Evolutionary conservation across 2,113 vertebrate genomes (phyloP).

Genomic region (Propithecus coquereli): DNA sequence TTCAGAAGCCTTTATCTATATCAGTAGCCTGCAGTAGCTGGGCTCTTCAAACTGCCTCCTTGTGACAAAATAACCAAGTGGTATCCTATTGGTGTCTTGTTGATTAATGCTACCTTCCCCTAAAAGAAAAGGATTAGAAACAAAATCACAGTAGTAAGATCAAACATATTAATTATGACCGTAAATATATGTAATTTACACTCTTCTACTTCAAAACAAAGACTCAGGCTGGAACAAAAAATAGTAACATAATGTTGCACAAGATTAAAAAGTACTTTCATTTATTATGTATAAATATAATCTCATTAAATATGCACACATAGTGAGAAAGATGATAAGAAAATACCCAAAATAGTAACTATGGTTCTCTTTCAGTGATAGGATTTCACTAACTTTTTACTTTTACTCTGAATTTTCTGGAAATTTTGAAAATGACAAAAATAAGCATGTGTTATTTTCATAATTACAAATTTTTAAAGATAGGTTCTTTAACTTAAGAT

Average conservation of each 20-base stretch:
- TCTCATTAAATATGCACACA: background rate
- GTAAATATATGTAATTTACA: slow-evolving; percentile 4
- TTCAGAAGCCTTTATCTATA: background rate
- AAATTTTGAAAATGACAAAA: slow-evolving; percentile 26
- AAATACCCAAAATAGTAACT: slow-evolving; percentile 3
- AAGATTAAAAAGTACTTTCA: background rate
- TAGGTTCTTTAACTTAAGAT: background rate
- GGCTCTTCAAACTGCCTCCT: background rate
- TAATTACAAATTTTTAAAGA: slow-evolving; percentile 12
- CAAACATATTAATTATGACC: background rate
- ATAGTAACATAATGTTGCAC: background rate
- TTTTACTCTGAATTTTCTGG: slow-evolving; percentile 15
- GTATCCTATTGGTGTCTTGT: background rate
- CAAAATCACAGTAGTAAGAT: background rate
- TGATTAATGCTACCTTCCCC: background rate
- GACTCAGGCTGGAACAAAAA: background rate
- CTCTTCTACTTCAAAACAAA: slow-evolving; percentile 20
- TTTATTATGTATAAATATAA: background rate
- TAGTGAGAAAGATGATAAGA: background rate
- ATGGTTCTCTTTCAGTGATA: background rate
- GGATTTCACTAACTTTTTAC: slow-evolving; percentile 24
- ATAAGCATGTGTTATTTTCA: slow-evolving; percentile 32
- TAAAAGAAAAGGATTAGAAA: background rate
- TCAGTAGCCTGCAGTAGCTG: background rate
- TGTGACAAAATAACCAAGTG: background rate